Percentiles rank a stretch among this genome's conserved stretches.
phyloP scores from a whole-genome alignment of 2,888 invertebrate genomes.

The Xestia c-nigrum region DNA sequence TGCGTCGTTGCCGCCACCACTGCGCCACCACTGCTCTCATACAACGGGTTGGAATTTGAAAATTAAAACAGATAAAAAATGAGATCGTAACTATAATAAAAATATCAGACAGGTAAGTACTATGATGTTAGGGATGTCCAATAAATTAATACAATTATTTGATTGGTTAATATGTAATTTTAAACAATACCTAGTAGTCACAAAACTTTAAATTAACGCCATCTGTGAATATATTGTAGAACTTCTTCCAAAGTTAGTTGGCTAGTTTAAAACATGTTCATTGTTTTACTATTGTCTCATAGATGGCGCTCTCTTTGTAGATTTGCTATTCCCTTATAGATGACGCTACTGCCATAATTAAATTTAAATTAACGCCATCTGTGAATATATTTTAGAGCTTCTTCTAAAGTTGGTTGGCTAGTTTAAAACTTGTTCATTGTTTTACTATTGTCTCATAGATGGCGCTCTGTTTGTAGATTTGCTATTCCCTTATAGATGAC shows the following conservation, averaged over 20 bases:
- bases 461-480: neutral
- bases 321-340: neutral
- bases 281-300: neutral
- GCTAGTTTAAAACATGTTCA: neutral
- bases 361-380: conserved; percentile 29
- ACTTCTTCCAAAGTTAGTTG: neutral
- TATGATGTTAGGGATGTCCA: no score
- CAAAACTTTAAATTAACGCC: conserved; percentile 11
- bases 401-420: neutral
- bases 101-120: no score
- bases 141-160: no score
- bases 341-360: neutral
- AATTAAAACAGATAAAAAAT: no score
- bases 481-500: conserved; percentile 5
- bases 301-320: neutral
- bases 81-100: no score
- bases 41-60: no score
- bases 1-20: no score
- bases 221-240: conserved; percentile 4
- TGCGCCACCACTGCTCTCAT: no score
- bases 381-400: neutral
- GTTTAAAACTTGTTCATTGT: neutral
- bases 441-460: conserved; percentile 6
- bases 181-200: no score
- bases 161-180: no score